A percentile compares a stretch with the other conserved stretches of the same genome.
Conservation (phyloP, 2,888 invertebrate species). For the Pemphredon lugubris region DNA sequence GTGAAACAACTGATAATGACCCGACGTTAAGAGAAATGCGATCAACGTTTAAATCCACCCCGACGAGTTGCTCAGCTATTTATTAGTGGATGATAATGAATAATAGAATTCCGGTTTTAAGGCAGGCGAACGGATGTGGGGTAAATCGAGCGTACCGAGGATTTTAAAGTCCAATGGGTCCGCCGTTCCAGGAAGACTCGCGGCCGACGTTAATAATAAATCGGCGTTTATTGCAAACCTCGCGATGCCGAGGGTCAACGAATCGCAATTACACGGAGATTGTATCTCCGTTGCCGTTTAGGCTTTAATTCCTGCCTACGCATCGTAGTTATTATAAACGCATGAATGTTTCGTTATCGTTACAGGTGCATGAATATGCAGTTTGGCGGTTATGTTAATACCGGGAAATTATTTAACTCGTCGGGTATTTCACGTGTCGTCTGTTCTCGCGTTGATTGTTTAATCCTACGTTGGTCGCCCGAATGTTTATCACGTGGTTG, state of each 20-base stretch:
- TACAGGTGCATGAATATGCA: conserved; percentile 7
- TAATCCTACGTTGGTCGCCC: too few species aligned
- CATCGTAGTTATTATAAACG: conserved; percentile 1
- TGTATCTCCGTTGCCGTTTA: background rate
- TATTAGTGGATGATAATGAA: too few species aligned
- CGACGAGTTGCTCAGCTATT: too few species aligned
- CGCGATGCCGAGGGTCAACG: conserved; percentile 17
- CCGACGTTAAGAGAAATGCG: too few species aligned
- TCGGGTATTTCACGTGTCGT: background rate
- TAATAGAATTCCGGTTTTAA: too few species aligned
- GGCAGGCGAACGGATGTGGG: too few species aligned
- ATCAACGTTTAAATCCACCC: too few species aligned
- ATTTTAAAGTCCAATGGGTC: background rate
- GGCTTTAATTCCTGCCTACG: background rate
- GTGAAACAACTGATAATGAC: too few species aligned
- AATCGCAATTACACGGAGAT: conserved; percentile 36
- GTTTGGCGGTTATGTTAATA: conserved; percentile 2
- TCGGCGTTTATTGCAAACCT: conserved; percentile 13
- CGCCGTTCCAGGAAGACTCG: background rate
- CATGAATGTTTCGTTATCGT: conserved; percentile 34
- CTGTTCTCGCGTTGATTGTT: background rate
- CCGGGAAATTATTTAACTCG: background rate
- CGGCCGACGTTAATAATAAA: conserved; percentile 9
- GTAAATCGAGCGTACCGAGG: background rate
- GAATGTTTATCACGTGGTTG: too few species aligned